Evolutionary conservation across 2,888 invertebrate genomes (phyloP).

Genomic region (Luperina testacea): DNA sequence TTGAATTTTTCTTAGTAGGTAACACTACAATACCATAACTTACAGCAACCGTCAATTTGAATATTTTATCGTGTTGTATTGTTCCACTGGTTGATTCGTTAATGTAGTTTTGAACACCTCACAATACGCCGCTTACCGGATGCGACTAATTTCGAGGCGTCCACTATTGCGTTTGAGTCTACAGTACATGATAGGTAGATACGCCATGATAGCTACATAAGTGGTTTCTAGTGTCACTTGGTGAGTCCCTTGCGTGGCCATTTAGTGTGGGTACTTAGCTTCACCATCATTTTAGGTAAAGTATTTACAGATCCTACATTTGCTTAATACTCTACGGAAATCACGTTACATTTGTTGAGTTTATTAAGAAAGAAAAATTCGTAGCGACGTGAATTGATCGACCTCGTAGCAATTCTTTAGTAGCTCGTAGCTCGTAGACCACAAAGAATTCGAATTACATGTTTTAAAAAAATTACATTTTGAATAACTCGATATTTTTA

Average conservation of each 20-base stretch:
- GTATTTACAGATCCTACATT: constrained; percentile 14
- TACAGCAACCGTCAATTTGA: constrained; percentile 47
- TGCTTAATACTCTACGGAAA: constrained; percentile 20
- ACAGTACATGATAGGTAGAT: constrained; percentile 57
- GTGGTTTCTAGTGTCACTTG: constrained; percentile 66
- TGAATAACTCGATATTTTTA: neutral
- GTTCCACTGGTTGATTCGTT: constrained; percentile 61
- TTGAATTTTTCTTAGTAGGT: neutral
- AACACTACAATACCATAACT: constrained; percentile 38
- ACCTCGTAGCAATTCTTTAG: constrained; percentile 5
- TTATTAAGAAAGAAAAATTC: constrained; percentile 10
- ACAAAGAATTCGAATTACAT: neutral
- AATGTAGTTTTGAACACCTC: constrained; percentile 69
- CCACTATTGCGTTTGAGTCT: constrained; percentile 59
- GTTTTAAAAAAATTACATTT: neutral
- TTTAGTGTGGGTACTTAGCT: constrained; percentile 45
- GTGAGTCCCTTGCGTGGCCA: constrained; percentile 47
- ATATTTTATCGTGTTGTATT: constrained; percentile 54
- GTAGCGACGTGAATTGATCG: neutral
- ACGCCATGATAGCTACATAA: constrained; percentile 62
- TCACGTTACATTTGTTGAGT: constrained; percentile 18
- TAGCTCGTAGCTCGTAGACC: constrained; percentile 2
- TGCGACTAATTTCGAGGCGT: constrained; percentile 59
- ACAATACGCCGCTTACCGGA: constrained; percentile 57
- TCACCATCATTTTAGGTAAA: constrained; percentile 25